Percentiles rank a stretch among this genome's conserved stretches.
These are phyloP conservation scores for Lobophora halterata DNA, from an alignment of 2,888 invertebrate species.

Conservation along the genomic window DNA sequence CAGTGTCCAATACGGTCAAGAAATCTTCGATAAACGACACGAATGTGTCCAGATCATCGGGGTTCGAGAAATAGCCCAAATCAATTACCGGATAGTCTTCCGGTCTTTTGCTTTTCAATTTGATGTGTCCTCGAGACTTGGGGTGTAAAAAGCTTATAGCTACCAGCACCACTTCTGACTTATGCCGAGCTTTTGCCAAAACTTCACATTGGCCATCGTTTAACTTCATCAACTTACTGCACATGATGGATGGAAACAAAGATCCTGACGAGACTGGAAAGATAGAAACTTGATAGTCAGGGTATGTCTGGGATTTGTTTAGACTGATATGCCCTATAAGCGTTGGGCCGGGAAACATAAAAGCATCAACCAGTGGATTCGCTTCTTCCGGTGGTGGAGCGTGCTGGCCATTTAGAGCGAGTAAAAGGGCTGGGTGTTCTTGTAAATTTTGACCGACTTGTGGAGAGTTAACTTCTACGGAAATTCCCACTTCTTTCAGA, in stretches of 20 bases:
- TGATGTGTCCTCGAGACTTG: slow-evolving; percentile 24
- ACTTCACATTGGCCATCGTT: slow-evolving; percentile 15
- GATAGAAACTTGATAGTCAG: slow-evolving; percentile 41
- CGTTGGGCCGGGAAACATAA: slow-evolving; percentile 19
- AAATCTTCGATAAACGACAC: slow-evolving; percentile 21
- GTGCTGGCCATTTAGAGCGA: slow-evolving; percentile 33
- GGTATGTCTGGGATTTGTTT: slow-evolving; percentile 35
- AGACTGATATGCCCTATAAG: slow-evolving; percentile 33
- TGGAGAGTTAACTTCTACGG: slow-evolving; percentile 33
- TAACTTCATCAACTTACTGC: slow-evolving; percentile 17
- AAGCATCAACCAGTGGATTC: slow-evolving; percentile 28
- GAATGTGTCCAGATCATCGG: slow-evolving; percentile 20
- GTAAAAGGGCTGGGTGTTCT: slow-evolving; percentile 36
- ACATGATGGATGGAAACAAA: slow-evolving; percentile 16
- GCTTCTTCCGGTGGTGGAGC: slow-evolving; percentile 5
- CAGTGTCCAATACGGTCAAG: slow-evolving; percentile 20
- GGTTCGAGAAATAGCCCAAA: slow-evolving; percentile 22
- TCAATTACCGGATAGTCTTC: slow-evolving; percentile 57
- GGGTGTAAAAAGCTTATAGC: slow-evolving; percentile 21
- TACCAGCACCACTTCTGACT: slow-evolving; percentile 7
- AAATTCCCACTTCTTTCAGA: slow-evolving; percentile 35
- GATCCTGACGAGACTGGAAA: slow-evolving; percentile 12
- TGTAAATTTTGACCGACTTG: slow-evolving; percentile 44
- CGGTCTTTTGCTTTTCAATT: slow-evolving; percentile 76
- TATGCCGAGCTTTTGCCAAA: slow-evolving; percentile 9